phyloP scores from a whole-genome alignment of 2,113 vertebrate species.

The Chloropsis hardwickii region DNA sequence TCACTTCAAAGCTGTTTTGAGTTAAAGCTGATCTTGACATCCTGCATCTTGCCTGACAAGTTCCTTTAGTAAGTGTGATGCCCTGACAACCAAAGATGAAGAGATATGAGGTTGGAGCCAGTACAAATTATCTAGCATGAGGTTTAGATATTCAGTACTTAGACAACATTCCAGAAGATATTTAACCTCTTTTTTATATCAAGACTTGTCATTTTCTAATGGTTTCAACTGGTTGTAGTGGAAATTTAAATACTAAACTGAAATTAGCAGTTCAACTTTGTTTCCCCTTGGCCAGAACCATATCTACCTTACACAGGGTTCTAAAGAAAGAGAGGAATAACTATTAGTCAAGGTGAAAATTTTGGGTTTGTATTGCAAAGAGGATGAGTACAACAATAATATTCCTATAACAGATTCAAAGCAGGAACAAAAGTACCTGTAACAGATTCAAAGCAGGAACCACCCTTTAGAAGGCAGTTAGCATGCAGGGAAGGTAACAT shows the following conservation, averaged over 20 bases:
- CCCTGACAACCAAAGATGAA: background rate
- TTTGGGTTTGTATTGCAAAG: background rate
- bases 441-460: background rate
- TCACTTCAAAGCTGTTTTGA: background rate
- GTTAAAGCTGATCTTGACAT: constrained; percentile 3
- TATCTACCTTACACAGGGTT: background rate
- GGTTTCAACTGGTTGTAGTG: background rate
- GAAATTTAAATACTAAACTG: background rate
- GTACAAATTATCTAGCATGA: background rate
- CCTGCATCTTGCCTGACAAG: background rate
- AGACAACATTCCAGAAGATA: background rate
- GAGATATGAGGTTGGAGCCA: background rate
- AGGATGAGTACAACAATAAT: background rate
- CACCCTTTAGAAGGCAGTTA: background rate
- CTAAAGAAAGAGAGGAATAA: background rate
- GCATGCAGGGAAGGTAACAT: background rate
- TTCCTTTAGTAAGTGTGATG: background rate
- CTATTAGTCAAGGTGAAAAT: background rate
- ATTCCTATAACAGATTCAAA: background rate
- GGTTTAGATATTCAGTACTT: background rate
- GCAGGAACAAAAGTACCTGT: background rate
- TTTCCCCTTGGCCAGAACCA: background rate
- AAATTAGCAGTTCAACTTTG: background rate
- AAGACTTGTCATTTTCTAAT: background rate
- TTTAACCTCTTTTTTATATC: background rate